Conservation (phyloP, 2,797 vertebrate species). For the Petrocephalus sullivani region DNA sequence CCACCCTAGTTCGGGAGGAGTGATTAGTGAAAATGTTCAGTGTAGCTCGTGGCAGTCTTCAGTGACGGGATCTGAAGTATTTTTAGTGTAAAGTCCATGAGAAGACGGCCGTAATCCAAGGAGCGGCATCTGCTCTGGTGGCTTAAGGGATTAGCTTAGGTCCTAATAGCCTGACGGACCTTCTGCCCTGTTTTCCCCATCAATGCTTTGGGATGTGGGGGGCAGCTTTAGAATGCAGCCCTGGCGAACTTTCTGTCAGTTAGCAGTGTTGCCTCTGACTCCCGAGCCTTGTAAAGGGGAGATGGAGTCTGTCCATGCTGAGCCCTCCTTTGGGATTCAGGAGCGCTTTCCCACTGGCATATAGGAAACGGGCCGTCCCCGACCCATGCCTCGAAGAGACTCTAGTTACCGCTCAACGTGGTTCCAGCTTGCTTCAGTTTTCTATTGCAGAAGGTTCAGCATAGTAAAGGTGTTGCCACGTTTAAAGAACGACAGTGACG, state of each 20-base stretch:
- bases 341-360: not conserved
- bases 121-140: conserved; percentile 67
- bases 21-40: not conserved
- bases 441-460: not conserved
- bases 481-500: too few species aligned
- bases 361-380: not conserved
- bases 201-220: not conserved
- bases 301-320: not conserved
- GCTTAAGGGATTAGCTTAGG: conserved; percentile 70
- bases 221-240: not conserved
- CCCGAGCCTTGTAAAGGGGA: not conserved
- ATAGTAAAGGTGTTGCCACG: not conserved
- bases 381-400: too few species aligned
- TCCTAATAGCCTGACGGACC: conserved; percentile 62
- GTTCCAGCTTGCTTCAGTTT: too few species aligned
- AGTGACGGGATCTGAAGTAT: conserved; percentile 54
- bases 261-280: not conserved
- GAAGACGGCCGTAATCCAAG: conserved; percentile 69
- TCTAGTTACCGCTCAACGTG: too few species aligned
- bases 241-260: not conserved
- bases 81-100: conserved; percentile 65
- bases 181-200: conserved; percentile 55
- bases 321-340: not conserved
- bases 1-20: not conserved
- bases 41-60: not conserved